These are phyloP conservation scores for Strix aluco DNA, from an alignment of 2,113 vertebrate genomes.

Conservation along the genomic window DNA sequence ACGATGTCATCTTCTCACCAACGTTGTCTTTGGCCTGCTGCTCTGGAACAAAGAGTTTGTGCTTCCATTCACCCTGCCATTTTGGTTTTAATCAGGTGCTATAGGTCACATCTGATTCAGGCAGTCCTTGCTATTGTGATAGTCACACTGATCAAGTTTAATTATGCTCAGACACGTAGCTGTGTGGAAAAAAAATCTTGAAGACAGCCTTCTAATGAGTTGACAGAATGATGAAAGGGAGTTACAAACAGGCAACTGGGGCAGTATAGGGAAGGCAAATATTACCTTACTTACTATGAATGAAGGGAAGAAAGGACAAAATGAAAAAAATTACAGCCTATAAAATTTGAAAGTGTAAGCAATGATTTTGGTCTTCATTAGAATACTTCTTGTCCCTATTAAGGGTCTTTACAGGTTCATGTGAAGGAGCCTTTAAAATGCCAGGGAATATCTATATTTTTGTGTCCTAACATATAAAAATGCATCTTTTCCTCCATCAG, in stretches of 20 bases:
- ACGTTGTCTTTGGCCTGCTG: not conserved
- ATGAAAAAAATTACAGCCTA: not conserved
- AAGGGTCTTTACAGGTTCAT: not conserved
- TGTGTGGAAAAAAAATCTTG: not conserved
- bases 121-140: not conserved
- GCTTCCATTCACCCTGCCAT: not conserved
- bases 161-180: not conserved
- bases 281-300: not conserved
- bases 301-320: not conserved
- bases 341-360: not conserved
- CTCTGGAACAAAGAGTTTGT: not conserved
- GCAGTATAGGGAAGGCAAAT: not conserved
- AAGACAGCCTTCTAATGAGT: not conserved
- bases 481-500: not conserved
- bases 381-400: not conserved
- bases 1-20: not conserved
- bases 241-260: not conserved
- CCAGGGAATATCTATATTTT: not conserved
- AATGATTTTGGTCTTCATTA: not conserved
- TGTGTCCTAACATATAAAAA: not conserved
- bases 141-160: not conserved
- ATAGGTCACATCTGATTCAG: not conserved
- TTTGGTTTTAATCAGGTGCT: not conserved
- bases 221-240: slow-evolving; percentile 15
- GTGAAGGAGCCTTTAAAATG: not conserved